phyloP scores from a whole-genome alignment of 2,113 vertebrate genomes.

The Genyomyrus donnyi region DNA sequence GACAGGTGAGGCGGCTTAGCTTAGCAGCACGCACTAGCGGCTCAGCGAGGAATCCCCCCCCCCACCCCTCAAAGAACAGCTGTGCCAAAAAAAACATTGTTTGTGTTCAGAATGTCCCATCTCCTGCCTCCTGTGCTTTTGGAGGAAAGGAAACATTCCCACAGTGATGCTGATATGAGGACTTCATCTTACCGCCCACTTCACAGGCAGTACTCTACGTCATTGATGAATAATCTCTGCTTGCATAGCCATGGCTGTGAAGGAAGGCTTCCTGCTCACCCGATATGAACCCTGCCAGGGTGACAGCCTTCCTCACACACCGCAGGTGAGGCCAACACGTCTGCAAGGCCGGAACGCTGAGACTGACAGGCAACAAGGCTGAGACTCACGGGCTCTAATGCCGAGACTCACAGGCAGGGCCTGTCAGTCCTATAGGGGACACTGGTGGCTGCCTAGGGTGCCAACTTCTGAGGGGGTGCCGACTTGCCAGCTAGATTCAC shows the following conservation, averaged over 20 bases:
- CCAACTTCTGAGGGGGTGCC: too few species aligned
- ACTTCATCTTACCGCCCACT: background rate
- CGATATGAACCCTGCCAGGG: background rate
- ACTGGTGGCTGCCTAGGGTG: too few species aligned
- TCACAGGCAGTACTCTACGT: background rate
- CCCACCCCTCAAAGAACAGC: background rate
- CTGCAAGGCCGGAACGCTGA: background rate
- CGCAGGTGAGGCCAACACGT: background rate
- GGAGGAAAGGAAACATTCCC: background rate
- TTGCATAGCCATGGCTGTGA: background rate
- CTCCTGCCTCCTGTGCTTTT: background rate
- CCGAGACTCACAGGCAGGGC: too few species aligned
- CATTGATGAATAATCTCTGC: background rate
- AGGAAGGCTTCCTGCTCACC: background rate
- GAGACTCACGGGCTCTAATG: background rate
- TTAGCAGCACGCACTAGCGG: conserved; percentile 17
- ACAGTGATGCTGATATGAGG: conserved; percentile 6
- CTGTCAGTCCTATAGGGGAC: too few species aligned
- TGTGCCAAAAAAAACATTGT: background rate
- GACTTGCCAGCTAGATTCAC: too few species aligned
- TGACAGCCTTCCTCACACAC: background rate
- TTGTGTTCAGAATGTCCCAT: background rate
- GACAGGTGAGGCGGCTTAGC: conserved; percentile 19
- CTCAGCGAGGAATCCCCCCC: conserved; percentile 4
- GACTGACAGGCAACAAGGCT: too few species aligned